phyloP scores from a whole-genome alignment of 2,888 invertebrate species.

The Phragmatobia fuliginosa region DNA sequence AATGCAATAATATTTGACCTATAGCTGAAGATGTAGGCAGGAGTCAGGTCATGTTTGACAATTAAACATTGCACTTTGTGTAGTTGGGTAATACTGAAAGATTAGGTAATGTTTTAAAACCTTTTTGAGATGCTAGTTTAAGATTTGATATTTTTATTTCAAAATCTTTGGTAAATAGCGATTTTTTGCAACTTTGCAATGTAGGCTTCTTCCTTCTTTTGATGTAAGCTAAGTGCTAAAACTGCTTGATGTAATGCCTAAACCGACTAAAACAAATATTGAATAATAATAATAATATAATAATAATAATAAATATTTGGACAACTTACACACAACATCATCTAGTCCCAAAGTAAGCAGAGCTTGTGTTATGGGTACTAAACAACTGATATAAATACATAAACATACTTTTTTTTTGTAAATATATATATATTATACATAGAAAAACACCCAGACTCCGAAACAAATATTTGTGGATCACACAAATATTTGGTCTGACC shows the following conservation, averaged over 20 bases:
- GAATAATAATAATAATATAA: too few relatives aligned
- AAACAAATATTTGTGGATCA: too few relatives aligned
- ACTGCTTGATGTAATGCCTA: not conserved
- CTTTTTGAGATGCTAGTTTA: not conserved
- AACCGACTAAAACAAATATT: too few relatives aligned
- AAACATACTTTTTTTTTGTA: too few relatives aligned
- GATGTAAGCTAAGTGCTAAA: not conserved
- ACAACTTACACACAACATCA: too few relatives aligned
- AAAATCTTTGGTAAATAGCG: not conserved
- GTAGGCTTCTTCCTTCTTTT: not conserved
- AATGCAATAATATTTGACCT: constrained; percentile 1
- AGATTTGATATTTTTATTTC: not conserved
- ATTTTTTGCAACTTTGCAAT: not conserved
- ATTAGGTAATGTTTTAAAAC: not conserved
- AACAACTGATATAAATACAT: too few relatives aligned
- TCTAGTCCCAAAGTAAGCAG: too few relatives aligned
- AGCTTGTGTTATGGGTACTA: too few relatives aligned
- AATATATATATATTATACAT: too few relatives aligned
- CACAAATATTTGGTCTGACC: too few relatives aligned
- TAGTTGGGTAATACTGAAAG: not conserved
- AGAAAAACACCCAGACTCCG: too few relatives aligned
- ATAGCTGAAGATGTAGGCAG: not conserved
- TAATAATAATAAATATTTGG: too few relatives aligned
- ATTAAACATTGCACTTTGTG: not conserved
- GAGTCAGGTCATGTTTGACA: constrained; percentile 1